Evolutionary conservation across 2,888 invertebrate species (phyloP).

Genomic region (Cosmia pyralina): DNA sequence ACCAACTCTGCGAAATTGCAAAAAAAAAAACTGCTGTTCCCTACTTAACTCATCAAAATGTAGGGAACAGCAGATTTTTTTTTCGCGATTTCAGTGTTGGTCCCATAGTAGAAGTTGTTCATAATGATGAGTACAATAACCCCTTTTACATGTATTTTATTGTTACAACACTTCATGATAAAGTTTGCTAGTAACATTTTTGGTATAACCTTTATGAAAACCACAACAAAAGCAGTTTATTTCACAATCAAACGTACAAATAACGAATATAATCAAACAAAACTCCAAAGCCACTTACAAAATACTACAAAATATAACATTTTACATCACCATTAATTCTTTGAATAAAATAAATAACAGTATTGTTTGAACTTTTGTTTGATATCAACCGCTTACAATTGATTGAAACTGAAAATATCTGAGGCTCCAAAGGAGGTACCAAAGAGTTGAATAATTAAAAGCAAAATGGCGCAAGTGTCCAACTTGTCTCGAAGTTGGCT

Average conservation of each 20-base stretch:
- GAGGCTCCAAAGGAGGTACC: constrained; percentile 23
- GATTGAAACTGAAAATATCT: constrained; percentile 39
- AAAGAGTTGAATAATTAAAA: constrained; percentile 61
- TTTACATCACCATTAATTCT: constrained; percentile 20
- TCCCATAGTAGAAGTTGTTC: too few relatives aligned
- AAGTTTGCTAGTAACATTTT: background rate
- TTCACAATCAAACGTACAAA: background rate
- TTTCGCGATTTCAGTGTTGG: too few relatives aligned
- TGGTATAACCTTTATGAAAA: background rate
- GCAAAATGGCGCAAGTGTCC: constrained; percentile 57
- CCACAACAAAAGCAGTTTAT: constrained; percentile 33
- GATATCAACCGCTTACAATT: constrained; percentile 29
- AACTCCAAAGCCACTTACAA: constrained; percentile 7
- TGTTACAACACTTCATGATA: too few relatives aligned
- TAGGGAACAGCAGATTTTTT: too few relatives aligned
- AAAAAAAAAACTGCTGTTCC: too few relatives aligned
- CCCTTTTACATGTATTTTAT: too few relatives aligned
- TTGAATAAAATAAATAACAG: constrained; percentile 41
- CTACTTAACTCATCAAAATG: too few relatives aligned
- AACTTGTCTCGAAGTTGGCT: constrained; percentile 63
- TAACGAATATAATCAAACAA: constrained; percentile 3
- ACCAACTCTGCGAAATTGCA: too few relatives aligned
- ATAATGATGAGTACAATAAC: too few relatives aligned
- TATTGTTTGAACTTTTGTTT: constrained; percentile 35
- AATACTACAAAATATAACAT: constrained; percentile 13